Evolutionary conservation across 2,888 invertebrate genomes (phyloP).

Genomic region (Caenorhabditis virilis): DNA sequence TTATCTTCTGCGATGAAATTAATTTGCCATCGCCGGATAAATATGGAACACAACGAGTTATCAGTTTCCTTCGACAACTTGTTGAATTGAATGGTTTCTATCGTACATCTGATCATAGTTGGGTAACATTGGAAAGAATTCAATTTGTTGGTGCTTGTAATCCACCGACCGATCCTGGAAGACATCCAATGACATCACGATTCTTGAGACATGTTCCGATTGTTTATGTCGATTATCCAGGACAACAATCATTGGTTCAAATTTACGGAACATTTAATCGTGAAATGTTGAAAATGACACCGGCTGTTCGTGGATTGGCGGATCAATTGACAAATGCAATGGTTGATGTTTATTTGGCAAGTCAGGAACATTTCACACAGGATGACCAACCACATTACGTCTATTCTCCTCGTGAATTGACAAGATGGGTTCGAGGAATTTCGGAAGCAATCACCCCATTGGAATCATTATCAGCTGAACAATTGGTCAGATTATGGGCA

Average conservation of each 20-base stretch:
- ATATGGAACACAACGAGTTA: constrained; percentile 84
- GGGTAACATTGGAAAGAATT: constrained; percentile 95
- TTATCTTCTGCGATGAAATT: constrained; percentile 99
- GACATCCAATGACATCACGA: constrained; percentile 71
- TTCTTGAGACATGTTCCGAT: constrained; percentile 89
- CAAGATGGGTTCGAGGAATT: constrained; percentile 97
- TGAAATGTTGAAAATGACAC: constrained; percentile 93
- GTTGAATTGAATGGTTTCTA: constrained; percentile 85
- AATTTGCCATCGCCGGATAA: constrained; percentile 99
- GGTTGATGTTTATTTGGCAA: constrained; percentile 95
- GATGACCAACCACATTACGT: constrained; percentile 99
- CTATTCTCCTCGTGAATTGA: constrained; percentile 96
- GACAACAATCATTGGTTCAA: constrained; percentile 87
- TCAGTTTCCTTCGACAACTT: constrained; percentile 94
- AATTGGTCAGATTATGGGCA: constrained; percentile 96
- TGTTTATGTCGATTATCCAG: constrained; percentile 98
- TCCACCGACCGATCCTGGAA: constrained; percentile 97
- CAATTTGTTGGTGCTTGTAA: constrained; percentile 99
- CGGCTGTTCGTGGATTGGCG: constrained; percentile 87
- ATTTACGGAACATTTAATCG: constrained; percentile 97
- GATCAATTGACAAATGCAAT: constrained; percentile 97
- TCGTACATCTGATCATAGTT: constrained; percentile 88
- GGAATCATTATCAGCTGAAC: constrained; percentile 88
- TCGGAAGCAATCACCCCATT: constrained; percentile 95
- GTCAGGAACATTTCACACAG: constrained; percentile 91